Percentiles rank a stretch among this genome's conserved stretches.
Conservation (phyloP, 2,113 vertebrate species). For the Oncorhynchus masou region DNA sequence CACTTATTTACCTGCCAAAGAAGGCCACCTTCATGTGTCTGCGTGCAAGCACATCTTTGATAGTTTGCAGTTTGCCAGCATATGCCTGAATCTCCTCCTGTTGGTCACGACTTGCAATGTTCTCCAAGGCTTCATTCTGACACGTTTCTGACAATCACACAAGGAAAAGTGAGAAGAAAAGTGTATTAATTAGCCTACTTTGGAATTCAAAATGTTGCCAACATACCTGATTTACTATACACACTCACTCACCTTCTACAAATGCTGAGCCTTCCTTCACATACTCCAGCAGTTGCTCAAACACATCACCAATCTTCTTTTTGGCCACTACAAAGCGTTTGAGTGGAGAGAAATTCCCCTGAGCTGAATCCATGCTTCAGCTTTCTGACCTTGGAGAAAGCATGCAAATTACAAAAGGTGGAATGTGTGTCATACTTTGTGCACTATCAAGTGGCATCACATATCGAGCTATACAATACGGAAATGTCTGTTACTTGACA, state of each 20-base stretch:
- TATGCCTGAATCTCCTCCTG: constrained; percentile 80
- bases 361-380: constrained; percentile 66
- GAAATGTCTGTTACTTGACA: too few relatives aligned
- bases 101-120: constrained; percentile 80
- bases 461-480: too few relatives aligned
- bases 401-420: too few relatives aligned
- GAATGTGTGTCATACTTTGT: too few relatives aligned
- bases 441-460: too few relatives aligned
- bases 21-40: constrained; percentile 99
- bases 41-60: constrained; percentile 90
- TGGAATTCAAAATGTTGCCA: background rate
- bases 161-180: background rate
- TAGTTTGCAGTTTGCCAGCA: constrained; percentile 81
- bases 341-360: constrained; percentile 81
- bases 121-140: constrained; percentile 80
- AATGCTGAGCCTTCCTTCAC: constrained; percentile 87
- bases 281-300: constrained; percentile 86
- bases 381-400: constrained; percentile 31
- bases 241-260: constrained; percentile 83
- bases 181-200: background rate
- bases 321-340: constrained; percentile 97
- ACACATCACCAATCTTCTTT: constrained; percentile 88
- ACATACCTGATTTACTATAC: background rate
- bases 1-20: constrained; percentile 89
- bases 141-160: constrained; percentile 76